Evolutionary conservation across 2,797 vertebrate species (phyloP).

Genomic region (Helicolenus hilgendorfi): DNA sequence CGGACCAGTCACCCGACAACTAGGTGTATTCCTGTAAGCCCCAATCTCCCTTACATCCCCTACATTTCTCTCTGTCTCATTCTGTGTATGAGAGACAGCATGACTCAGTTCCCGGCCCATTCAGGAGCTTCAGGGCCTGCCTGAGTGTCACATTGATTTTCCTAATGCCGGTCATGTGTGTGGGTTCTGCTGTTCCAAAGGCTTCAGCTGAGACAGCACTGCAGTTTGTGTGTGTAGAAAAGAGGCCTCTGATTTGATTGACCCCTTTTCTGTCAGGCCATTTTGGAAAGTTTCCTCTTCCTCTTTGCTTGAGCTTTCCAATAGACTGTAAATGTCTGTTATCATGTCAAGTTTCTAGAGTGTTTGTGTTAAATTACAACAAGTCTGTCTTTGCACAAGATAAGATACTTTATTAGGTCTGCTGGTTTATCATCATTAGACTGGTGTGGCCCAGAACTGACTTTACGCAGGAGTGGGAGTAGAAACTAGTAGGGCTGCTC

Average conservation of each 20-base stretch:
- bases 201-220: slow-evolving; percentile 12
- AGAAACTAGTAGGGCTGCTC: neutral
- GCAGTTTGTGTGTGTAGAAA: neutral
- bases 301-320: neutral
- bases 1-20: slow-evolving; percentile 3
- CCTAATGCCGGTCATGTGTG: slow-evolving; percentile 78
- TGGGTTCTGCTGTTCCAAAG: slow-evolving; percentile 43
- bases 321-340: slow-evolving; percentile 4
- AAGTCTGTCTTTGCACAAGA: neutral
- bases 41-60: neutral
- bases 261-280: slow-evolving; percentile 3
- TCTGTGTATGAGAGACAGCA: slow-evolving; percentile 15
- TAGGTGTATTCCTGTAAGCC: slow-evolving; percentile 10
- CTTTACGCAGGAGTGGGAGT: neutral
- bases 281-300: neutral
- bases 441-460: neutral
- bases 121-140: slow-evolving; percentile 61
- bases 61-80: slow-evolving; percentile 17
- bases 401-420: slow-evolving; percentile 3
- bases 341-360: neutral
- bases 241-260: neutral
- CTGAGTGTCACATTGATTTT: slow-evolving; percentile 82
- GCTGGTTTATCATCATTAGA: neutral
- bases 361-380: slow-evolving; percentile 15
- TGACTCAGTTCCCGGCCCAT: slow-evolving; percentile 68